phyloP scores from a whole-genome alignment of 2,797 vertebrate genomes.

The Anisognathus igniventris region DNA sequence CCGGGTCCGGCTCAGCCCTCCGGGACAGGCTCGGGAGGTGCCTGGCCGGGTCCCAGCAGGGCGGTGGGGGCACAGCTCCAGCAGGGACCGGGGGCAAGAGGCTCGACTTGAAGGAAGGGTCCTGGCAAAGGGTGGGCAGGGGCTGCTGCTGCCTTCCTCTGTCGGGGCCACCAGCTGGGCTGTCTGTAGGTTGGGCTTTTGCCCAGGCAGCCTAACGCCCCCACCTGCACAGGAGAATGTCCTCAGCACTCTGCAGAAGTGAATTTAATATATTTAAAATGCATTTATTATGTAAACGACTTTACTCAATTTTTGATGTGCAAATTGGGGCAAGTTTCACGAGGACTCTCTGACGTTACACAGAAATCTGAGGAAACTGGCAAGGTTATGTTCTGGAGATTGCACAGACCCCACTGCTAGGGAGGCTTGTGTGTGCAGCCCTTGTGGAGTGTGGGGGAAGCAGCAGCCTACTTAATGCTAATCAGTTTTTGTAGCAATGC shows the following conservation, averaged over 20 bases:
- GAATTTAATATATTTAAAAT: background rate
- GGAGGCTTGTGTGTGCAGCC: background rate
- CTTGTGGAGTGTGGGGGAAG: background rate
- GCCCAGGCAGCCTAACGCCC: background rate
- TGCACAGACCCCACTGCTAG: background rate
- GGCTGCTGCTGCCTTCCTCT: background rate
- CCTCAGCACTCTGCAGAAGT: background rate
- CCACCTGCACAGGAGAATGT: background rate
- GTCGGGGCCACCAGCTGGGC: background rate
- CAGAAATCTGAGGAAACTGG: background rate
- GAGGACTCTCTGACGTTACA: background rate
- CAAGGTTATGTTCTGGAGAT: background rate
- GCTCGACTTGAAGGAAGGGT: background rate
- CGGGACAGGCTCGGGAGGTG: accelerated
- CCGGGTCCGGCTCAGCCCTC: accelerated
- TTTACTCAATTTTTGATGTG: background rate
- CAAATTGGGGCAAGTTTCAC: background rate
- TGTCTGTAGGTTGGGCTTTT: background rate
- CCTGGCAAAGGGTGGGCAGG: background rate
- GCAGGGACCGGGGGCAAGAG: background rate
- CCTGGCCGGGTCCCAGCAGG: background rate
- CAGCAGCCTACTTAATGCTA: background rate
- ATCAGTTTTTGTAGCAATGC: background rate
- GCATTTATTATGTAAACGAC: background rate
- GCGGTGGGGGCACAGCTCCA: accelerated